phyloP scores from a whole-genome alignment of 2,113 vertebrate species.

The Ondatra zibethicus region DNA sequence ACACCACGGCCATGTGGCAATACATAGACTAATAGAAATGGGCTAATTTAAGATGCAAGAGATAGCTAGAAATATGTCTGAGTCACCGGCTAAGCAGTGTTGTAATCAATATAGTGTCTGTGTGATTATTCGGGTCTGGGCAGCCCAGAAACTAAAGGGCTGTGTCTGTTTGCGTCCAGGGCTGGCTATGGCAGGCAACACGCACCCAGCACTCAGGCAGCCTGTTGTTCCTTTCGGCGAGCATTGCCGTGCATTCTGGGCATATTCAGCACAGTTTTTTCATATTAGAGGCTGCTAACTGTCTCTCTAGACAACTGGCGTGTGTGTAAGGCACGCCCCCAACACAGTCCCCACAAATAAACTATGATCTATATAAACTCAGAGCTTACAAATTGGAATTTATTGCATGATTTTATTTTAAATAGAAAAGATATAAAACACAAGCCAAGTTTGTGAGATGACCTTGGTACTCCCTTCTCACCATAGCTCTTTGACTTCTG shows the following conservation, averaged over 20 bases:
- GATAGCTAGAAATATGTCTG: no score
- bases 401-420: background rate
- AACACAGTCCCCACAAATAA: background rate
- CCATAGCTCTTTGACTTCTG: background rate
- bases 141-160: no score
- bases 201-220: background rate
- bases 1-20: no score
- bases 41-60: no score
- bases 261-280: background rate
- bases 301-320: background rate
- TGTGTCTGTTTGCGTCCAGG: no score
- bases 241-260: background rate
- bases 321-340: background rate
- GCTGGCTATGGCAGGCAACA: background rate
- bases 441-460: background rate
- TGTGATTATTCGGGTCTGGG: no score
- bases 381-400: constrained; percentile 3
- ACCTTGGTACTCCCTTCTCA: background rate
- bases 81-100: no score
- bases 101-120: no score
- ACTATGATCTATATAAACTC: background rate
- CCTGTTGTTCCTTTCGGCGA: background rate
- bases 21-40: no score
- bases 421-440: background rate
- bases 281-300: background rate